Evolutionary conservation across 1,140 invertebrate species (phyloP), one percentile per base, ranked within the genome.

Genomic region (Cyclargus thomasi): DNA sequence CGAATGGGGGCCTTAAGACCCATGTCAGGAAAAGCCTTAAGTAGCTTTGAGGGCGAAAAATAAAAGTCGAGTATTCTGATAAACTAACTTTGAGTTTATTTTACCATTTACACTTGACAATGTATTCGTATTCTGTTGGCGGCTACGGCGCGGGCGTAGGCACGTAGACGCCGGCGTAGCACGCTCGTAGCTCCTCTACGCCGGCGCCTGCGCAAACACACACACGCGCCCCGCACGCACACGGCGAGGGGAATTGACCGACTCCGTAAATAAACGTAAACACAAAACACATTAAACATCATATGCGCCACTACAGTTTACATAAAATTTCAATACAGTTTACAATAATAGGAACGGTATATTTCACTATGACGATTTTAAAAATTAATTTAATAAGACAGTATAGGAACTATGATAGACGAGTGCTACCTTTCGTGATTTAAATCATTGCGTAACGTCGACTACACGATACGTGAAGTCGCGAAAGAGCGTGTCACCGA

Each of bases 11-110:
- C n/a, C n/a, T n/a, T n/a, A n/a, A n/a, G n/a, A n/a, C n/a, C 29
- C 29, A 7, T 5, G 29, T 8, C 8, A 29, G 29, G 29, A 7
- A 5, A 29, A 29, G 5, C 8, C 8, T 29, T 8, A 29, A 29
- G n/a, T 29, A 5, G 29, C 5, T 67, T 63, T 57, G 62, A 65
- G 35, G 76, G 72, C 69, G 36, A 77, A 86, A 39, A 88, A 88
- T 90, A 78, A 88, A 88, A 88, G 80, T 87, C 81, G 71, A 78
- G 76, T 84, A 20, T 91, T 29, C 86, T 91, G 90, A 91, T 91
- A 91, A 91, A 91, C 90, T 91, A 91, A 91, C 90, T 91, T 91
- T 91, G 88, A 91, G 90, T 91, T 91, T 91, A 91, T 91, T 91
- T 91, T 90, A 91, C 90, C 89, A 91, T 91, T 91, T 91, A 91